phyloP scores from a whole-genome alignment of 53 echinoderm and acorn worm genomes.

The Arbacia lixula region DNA sequence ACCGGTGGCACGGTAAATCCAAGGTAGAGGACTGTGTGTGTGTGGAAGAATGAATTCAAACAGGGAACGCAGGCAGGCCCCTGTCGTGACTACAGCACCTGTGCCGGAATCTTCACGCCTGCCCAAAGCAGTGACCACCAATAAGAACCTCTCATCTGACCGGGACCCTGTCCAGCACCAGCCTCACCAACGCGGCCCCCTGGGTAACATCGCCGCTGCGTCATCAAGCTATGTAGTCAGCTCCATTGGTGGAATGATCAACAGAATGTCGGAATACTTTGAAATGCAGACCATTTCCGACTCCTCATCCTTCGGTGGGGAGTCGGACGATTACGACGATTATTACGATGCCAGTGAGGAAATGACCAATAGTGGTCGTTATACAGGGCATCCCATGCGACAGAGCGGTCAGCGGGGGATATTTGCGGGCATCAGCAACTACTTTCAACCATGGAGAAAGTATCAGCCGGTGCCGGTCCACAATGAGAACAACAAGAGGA shows the following conservation, averaged over 20 bases:
- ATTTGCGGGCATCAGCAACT: slow-evolving; percentile 32
- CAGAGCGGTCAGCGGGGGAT: slow-evolving; percentile 11
- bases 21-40: too few relatives aligned
- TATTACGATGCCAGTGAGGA: slow-evolving; percentile 9
- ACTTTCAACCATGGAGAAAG: slow-evolving; percentile 38
- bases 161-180: not conserved
- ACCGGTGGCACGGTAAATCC: too few relatives aligned
- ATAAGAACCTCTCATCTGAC: too few relatives aligned
- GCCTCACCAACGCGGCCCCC: not conserved
- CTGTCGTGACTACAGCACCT: slow-evolving; percentile 2
- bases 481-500: slow-evolving; percentile 29
- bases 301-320: not conserved
- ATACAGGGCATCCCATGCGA: slow-evolving; percentile 9
- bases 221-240: slow-evolving; percentile 34
- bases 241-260: slow-evolving; percentile 67
- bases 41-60: too few relatives aligned
- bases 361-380: not conserved
- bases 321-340: slow-evolving; percentile 17
- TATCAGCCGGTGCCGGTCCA: slow-evolving; percentile 32
- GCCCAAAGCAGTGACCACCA: not conserved
- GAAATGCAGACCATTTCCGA: slow-evolving; percentile 79
- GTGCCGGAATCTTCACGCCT: not conserved
- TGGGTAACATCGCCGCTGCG: slow-evolving; percentile 35
- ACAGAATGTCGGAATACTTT: slow-evolving; percentile 87
- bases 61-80: too few relatives aligned